Base-by-base conservation (phyloP, 2,797 vertebrate species). In the Syngnathus rostellatus region DNA sequence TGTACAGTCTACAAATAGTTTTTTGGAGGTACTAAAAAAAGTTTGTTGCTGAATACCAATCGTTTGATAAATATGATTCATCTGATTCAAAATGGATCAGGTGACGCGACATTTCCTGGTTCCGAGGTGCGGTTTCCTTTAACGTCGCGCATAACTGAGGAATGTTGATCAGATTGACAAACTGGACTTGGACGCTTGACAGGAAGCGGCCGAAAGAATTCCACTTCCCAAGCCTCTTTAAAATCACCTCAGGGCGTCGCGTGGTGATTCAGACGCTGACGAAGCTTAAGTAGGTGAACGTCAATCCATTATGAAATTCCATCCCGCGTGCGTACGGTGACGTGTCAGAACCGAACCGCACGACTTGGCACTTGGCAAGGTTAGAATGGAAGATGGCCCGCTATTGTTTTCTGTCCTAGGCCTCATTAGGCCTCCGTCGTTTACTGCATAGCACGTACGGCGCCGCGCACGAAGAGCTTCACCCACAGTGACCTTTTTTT, bases 191-290 rank as follows among this genome's bases (percentile, higher is more conserved):
- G 63, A 21, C 0, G 39, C 37, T 10, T 31, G 21, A 7, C 0
- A 74, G 74, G 76, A 82, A 80, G 45, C 78, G 74, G 70, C 62
- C 0, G 2, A 38, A 50, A 46, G 7, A 58, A 63, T 67, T 43
- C 21, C 17, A 0, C 21, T 50, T 7, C 7, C 6, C 9, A 39
- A n/a, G 2, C 3, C 17, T 5, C 11, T 1, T 8, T 23, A 6
- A 63, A 55, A 65, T 81, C 67, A 81, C 39, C 1, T 76, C 51
- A 67, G 12, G 3, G 11, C 40, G 14, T 14, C 7, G 50, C 4
- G 7, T 3, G 21, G 39, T 45, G 51, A 55, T 23, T 45, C n/a
- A 23, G 21, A 21, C n/a, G 8, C 12, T 40, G 9, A 23, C 21
- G 5, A 5, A 41, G 5, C 39, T 14, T 3, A 21, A 37, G 14